Evolutionary conservation across 2,113 vertebrate genomes (phyloP), one percentile per base, ranked within the genome.

Genomic region (Centrocercus urophasianus): DNA sequence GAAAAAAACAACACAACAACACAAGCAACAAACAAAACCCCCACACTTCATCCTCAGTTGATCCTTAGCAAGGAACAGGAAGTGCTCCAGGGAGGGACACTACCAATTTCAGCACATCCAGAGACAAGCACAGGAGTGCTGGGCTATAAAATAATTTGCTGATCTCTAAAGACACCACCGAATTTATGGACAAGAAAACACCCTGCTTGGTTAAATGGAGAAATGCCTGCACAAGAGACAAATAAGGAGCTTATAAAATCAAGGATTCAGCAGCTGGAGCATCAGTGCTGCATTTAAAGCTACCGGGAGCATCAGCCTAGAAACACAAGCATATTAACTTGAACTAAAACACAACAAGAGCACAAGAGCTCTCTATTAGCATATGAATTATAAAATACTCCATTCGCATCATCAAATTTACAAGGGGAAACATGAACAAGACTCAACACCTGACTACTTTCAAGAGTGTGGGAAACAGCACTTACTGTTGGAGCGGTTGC

Each of bases 401-500:
- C 14, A 38, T 45, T 91, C 45, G 30, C 8, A 13, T 11, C 15
- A 30, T 24, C 42, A 34, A 80, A 47, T 67, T 82, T 48, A 12
- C 40, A 36, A 14, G 0, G 57, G 43, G 32, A 82, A 50, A 42
- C 57, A 56, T 20, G 59, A 36, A 50, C 32, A 54, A 54, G 13
- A 17, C 27, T 19, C 0, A 6, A 42, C 20, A 65, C 2, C 8
- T 11, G 40, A 18, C 12, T 28, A 42, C 43, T 65, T 48, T 17
- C 52, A 21, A 25, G 43, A 64, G 9, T 50, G 54, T 38, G 86
- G 17, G 42, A 42, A 69, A 13, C 43, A 63, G 4, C 85, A 96
- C 99, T 98, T 98, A 99, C 99, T 97, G 95, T 98, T 98, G 92
- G 98, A 98, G 69, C 76, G 97, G 42, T 96, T 96, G 45, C 95